phyloP scores from a whole-genome alignment of 2,888 invertebrate genomes.

The Physocephala rufipes region DNA sequence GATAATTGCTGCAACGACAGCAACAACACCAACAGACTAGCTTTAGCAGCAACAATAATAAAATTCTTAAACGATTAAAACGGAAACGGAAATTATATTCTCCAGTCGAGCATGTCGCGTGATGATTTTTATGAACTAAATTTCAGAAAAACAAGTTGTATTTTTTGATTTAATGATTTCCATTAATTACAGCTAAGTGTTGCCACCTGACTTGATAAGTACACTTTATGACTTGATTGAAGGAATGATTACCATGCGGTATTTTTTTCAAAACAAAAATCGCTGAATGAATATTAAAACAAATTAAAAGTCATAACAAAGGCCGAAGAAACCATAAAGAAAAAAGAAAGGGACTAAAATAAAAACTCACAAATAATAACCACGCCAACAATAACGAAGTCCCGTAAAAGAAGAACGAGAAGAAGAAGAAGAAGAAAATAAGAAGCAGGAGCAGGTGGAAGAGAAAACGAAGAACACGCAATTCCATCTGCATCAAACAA shows the following conservation, averaged over 20 bases:
- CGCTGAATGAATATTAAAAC: not conserved
- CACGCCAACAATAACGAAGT: not conserved
- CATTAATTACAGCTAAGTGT: not conserved
- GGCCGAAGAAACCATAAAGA: not conserved
- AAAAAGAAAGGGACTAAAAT: not conserved
- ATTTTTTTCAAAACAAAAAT: not conserved
- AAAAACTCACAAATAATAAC: not conserved
- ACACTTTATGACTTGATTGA: not conserved
- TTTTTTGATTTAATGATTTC: too few species aligned
- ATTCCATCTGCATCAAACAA: too few species aligned
- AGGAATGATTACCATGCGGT: too few species aligned
- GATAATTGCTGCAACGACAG: not conserved
- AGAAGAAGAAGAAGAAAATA: not conserved
- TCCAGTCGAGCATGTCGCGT: not conserved
- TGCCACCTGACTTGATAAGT: not conserved
- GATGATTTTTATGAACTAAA: not conserved
- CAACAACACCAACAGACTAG: too few species aligned
- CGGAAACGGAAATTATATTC: slow-evolving; percentile 31
- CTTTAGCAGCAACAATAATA: not conserved
- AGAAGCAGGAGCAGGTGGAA: not conserved
- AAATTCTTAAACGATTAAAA: slow-evolving; percentile 13
- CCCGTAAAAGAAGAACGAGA: not conserved
- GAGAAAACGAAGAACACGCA: too few species aligned
- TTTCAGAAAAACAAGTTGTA: not conserved
- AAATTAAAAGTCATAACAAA: not conserved